phyloP scores from a whole-genome alignment of 2,888 invertebrate species.

The Macrosiphum euphorbiae region DNA sequence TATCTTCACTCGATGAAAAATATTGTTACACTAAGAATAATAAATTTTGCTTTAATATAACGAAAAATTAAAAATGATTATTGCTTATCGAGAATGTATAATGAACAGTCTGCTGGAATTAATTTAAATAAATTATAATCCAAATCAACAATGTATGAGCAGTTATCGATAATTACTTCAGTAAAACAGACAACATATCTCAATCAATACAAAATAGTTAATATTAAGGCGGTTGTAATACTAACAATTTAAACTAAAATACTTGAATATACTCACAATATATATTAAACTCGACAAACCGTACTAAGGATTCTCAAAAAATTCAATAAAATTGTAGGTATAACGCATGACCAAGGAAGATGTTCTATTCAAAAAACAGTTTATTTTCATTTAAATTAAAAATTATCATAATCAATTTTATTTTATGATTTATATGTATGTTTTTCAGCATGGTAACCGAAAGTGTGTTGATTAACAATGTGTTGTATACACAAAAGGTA shows the following conservation, averaged over 20 bases:
- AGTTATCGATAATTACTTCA: neutral
- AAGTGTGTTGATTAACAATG: neutral
- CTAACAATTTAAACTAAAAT: neutral
- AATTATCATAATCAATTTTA: neutral
- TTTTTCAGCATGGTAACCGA: neutral
- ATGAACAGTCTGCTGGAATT: neutral
- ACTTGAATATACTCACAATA: neutral
- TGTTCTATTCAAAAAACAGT: neutral
- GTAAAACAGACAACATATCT: neutral
- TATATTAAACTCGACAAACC: neutral
- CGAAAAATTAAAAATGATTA: too few relatives aligned
- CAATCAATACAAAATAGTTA: neutral
- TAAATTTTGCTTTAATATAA: neutral
- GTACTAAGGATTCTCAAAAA: neutral
- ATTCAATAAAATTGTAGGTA: neutral
- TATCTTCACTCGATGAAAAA: neutral
- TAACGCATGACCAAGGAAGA: neutral
- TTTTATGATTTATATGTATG: neutral
- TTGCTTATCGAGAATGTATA: neutral
- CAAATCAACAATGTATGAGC: neutral
- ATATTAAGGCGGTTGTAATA: neutral
- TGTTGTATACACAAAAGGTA: neutral
- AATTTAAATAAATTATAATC: neutral
- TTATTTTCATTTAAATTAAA: neutral
- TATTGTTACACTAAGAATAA: neutral